Percentiles rank a stretch among this genome's conserved stretches.
These are phyloP conservation scores for Bhutanitis thaidina DNA, from an alignment of 2,888 invertebrate species.

Conservation along the genomic window DNA sequence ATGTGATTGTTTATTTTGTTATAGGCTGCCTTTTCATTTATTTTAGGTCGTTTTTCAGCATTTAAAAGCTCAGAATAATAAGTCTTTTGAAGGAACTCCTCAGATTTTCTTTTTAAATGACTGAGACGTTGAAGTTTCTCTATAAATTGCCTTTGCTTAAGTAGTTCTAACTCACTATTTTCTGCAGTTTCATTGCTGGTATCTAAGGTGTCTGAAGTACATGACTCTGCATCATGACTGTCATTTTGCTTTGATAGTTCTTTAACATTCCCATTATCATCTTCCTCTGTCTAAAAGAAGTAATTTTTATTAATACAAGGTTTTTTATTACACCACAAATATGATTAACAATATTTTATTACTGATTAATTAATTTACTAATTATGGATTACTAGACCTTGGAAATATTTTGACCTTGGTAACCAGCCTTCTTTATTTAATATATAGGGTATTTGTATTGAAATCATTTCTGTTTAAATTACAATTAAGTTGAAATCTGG, in stretches of 20 bases:
- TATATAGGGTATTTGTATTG: too few species aligned
- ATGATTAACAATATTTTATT: too few species aligned
- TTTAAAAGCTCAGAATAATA: slow-evolving; percentile 59
- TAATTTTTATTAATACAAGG: too few species aligned
- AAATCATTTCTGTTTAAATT: too few species aligned
- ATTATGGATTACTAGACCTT: too few species aligned
- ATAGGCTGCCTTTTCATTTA: slow-evolving; percentile 53
- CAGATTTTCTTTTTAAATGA: slow-evolving; percentile 70
- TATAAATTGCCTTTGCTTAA: slow-evolving; percentile 66
- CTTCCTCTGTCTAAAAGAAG: slow-evolving; percentile 61
- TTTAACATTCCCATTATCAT: slow-evolving; percentile 54
- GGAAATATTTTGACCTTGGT: too few species aligned
- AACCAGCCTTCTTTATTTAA: too few species aligned
- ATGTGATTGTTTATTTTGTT: slow-evolving; percentile 48
- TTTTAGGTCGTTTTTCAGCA: slow-evolving; percentile 64
- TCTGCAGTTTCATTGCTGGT: slow-evolving; percentile 42
- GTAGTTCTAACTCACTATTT: slow-evolving; percentile 50
- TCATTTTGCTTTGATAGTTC: slow-evolving; percentile 55
- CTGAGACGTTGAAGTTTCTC: slow-evolving; percentile 69
- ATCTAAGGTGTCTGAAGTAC: slow-evolving; percentile 54
- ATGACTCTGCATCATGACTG: slow-evolving; percentile 52
- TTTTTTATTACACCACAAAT: too few species aligned
- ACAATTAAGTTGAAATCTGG: too few species aligned
- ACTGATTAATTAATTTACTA: too few species aligned
- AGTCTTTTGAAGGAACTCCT: slow-evolving; percentile 66